Evolutionary conservation across 2,888 invertebrate species (phyloP).

Genomic region (Blera fallax): DNA sequence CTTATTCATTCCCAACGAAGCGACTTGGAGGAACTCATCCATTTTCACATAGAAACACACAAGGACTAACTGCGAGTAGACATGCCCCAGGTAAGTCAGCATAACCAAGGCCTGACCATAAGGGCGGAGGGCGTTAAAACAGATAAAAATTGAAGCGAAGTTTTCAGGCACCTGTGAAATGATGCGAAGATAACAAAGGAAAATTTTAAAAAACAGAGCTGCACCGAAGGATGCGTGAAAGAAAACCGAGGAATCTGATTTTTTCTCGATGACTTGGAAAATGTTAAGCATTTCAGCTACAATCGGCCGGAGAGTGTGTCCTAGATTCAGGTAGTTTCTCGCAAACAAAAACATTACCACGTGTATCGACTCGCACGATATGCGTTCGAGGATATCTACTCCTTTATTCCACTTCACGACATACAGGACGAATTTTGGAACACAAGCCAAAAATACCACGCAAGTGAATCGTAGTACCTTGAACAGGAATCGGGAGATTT

Average conservation of each 20-base stretch:
- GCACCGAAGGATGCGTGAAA: too few relatives aligned
- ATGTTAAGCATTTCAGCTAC: too few relatives aligned
- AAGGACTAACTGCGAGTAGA: slow-evolving; percentile 16
- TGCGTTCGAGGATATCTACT: not conserved
- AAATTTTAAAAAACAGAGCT: too few relatives aligned
- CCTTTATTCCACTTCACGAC: not conserved
- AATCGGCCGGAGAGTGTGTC: too few relatives aligned
- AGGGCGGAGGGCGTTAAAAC: too few relatives aligned
- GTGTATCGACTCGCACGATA: not conserved
- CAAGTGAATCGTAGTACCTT: not conserved
- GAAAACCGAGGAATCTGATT: too few relatives aligned
- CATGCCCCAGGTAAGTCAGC: not conserved
- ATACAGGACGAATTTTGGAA: not conserved
- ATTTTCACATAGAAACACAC: slow-evolving; percentile 1
- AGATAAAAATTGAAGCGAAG: too few relatives aligned
- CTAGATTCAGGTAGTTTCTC: not conserved
- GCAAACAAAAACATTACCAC: not conserved
- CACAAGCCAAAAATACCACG: not conserved
- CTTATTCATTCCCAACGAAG: not conserved
- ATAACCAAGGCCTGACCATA: not conserved
- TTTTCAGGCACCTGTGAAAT: too few relatives aligned
- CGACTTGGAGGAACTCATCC: not conserved
- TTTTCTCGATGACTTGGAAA: too few relatives aligned
- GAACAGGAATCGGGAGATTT: not conserved
- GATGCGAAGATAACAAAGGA: too few relatives aligned